Percentiles rank a stretch among this genome's conserved stretches.
Evolutionary conservation across 92 coral and sea anemone genomes (phyloP).

Genomic region (Galaxea fascicularis): DNA sequence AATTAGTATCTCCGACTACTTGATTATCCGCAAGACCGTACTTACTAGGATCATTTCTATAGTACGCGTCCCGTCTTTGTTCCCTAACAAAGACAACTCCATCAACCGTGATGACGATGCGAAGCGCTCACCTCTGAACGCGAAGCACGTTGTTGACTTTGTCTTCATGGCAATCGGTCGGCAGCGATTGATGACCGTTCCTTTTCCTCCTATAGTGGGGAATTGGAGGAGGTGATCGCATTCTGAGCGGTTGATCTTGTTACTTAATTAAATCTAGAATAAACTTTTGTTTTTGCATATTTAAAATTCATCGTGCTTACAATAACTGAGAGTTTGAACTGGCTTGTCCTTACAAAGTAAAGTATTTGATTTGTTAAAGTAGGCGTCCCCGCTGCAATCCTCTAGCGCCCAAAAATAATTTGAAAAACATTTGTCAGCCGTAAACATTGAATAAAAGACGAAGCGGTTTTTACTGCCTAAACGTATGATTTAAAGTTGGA

Average conservation of each 20-base stretch:
- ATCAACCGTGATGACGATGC: conserved; percentile 86
- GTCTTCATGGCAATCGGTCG: conserved; percentile 71
- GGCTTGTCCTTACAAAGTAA: no score
- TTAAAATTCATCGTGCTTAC: no score
- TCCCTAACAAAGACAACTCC: conserved; percentile 75
- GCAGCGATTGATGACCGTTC: conserved; percentile 85
- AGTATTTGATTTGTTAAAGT: no score
- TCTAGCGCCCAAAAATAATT: no score
- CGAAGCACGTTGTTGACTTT: conserved; percentile 80
- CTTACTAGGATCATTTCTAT: conserved; percentile 97
- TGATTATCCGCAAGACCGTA: conserved; percentile 54
- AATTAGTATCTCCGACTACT: background rate
- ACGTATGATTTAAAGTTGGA: no score
- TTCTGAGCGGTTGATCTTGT: conserved; percentile 73
- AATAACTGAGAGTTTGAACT: no score
- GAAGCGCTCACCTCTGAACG: conserved; percentile 86
- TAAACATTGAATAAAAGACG: no score
- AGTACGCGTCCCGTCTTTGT: conserved; percentile 96
- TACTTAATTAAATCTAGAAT: no score
- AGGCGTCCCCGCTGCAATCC: no score
- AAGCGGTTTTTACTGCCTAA: no score
- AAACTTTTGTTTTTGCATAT: no score
- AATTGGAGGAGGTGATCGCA: conserved; percentile 80
- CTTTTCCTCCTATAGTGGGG: conserved; percentile 58
- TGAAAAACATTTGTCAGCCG: no score